Evolutionary conservation across 2,113 vertebrate species (phyloP).

Genomic region (Trinectes maculatus): DNA sequence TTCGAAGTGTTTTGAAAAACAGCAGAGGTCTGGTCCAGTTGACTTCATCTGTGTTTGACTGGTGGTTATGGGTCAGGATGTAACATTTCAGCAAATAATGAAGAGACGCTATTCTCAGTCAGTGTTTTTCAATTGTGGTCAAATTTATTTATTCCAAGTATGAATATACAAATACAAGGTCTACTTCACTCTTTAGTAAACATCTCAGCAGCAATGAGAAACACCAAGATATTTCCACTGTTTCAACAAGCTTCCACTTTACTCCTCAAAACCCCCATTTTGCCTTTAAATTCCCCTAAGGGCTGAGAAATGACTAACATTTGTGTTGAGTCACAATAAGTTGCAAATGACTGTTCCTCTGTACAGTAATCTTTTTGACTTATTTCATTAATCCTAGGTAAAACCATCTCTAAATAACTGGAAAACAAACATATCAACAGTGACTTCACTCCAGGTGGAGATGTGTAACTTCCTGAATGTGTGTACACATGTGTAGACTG

Average conservation of each 20-base stretch:
- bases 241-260: background rate
- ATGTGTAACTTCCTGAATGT: background rate
- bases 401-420: background rate
- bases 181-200: background rate
- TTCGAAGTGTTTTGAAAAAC: no score
- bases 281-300: background rate
- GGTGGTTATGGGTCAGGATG: no score
- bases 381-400: background rate
- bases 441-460: background rate
- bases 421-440: background rate
- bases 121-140: constrained; percentile 18
- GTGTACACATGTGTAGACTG: background rate
- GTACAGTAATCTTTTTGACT: no score
- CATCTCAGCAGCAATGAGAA: background rate
- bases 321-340: background rate
- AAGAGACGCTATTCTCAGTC: no score
- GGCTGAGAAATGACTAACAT: no score
- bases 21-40: no score
- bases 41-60: no score
- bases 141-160: constrained; percentile 42
- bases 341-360: no score
- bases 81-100: no score
- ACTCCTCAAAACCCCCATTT: background rate
- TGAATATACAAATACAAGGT: constrained; percentile 18
- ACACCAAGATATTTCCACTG: background rate